These are phyloP conservation scores for Xiphorhynchus elegans DNA, from an alignment of 2,113 vertebrate genomes.

Conservation along the genomic window DNA sequence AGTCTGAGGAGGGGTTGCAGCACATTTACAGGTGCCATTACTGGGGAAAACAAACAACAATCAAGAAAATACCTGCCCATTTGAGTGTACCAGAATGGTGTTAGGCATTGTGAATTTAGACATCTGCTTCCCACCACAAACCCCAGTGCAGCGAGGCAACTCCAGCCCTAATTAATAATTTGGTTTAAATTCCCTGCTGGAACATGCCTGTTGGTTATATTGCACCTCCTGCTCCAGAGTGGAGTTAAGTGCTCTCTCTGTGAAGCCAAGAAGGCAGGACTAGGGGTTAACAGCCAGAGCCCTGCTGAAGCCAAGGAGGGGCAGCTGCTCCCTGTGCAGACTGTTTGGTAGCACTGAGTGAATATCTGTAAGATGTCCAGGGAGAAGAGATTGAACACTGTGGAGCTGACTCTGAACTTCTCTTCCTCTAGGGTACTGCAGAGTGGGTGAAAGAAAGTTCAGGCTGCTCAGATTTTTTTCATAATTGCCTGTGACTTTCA, in stretches of 20 bases:
- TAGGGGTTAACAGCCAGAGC: background rate
- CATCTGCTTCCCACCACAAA: background rate
- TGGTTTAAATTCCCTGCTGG: background rate
- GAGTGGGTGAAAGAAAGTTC: background rate
- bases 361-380: background rate
- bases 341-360: background rate
- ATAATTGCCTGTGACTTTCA: background rate
- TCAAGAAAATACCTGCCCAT: background rate
- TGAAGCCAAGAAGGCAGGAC: background rate
- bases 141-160: background rate
- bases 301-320: background rate
- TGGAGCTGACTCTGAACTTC: background rate
- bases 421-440: background rate
- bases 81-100: background rate
- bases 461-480: background rate
- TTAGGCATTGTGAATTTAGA: background rate
- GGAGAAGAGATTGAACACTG: background rate
- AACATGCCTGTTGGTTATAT: background rate
- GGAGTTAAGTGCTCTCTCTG: background rate
- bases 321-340: background rate
- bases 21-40: background rate
- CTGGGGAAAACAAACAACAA: background rate
- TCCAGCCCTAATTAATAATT: background rate
- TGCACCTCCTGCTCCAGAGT: background rate
- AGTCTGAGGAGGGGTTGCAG: background rate